A percentile compares a stretch with the other conserved stretches of the same genome.
Conservation (phyloP, 1,140 invertebrate genomes). For the Papilio xuthus region DNA sequence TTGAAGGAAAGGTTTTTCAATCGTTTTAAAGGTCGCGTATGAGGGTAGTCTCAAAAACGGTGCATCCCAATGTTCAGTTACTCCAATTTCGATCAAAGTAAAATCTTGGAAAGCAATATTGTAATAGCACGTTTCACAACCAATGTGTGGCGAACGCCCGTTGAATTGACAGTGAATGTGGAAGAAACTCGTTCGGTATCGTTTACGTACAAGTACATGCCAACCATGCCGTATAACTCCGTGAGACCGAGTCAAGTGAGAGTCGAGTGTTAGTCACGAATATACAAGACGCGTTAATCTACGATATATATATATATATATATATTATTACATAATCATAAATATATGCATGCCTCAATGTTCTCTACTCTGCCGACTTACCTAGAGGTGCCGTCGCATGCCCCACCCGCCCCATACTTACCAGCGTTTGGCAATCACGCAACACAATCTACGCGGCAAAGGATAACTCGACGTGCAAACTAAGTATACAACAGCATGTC, state of each 20-base stretch:
- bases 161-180: constrained; percentile 77
- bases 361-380: constrained; percentile 50
- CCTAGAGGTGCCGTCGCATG: constrained; percentile 41
- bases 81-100: not conserved
- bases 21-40: not conserved
- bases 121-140: constrained; percentile 79
- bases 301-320: constrained; percentile 49
- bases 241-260: constrained; percentile 41
- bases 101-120: constrained; percentile 57
- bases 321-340: constrained; percentile 39
- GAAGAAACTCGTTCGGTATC: constrained; percentile 62
- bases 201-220: constrained; percentile 66
- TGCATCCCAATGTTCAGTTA: not conserved
- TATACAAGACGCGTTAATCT: constrained; percentile 49
- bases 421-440: constrained; percentile 10
- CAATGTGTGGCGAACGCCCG: constrained; percentile 76
- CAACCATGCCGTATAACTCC: constrained; percentile 58
- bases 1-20: not conserved
- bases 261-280: constrained; percentile 53
- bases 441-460: constrained; percentile 47
- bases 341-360: constrained; percentile 55
- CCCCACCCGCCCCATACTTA: constrained; percentile 37
- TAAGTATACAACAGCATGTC: constrained; percentile 58
- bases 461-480: constrained; percentile 61
- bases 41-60: not conserved